Evolutionary conservation across 2,113 vertebrate genomes (phyloP).

Genomic region (Podiceps cristatus): DNA sequence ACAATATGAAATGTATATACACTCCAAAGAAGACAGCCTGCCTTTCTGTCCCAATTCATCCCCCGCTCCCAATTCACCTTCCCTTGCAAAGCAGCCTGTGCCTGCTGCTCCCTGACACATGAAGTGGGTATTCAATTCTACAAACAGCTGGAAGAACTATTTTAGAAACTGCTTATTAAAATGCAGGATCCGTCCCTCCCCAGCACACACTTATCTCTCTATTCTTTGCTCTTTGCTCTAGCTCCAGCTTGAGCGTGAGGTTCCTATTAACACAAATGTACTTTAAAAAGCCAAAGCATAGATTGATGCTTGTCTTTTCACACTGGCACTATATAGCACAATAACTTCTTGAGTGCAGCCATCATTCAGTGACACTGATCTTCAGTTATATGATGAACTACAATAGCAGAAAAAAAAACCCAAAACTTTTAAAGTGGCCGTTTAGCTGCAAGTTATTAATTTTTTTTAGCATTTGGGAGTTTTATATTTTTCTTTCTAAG

Average conservation of each 20-base stretch:
- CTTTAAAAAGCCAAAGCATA: background rate
- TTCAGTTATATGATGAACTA: background rate
- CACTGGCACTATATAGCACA: background rate
- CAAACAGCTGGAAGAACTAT: background rate
- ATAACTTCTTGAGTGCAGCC: background rate
- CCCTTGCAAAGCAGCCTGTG: background rate
- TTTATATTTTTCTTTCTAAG: background rate
- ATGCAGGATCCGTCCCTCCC: background rate
- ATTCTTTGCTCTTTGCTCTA: background rate
- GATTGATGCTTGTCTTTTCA: background rate
- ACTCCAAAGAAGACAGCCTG: background rate
- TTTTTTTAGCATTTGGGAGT: background rate
- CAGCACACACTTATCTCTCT: background rate
- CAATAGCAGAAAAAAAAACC: background rate
- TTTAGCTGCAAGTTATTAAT: background rate
- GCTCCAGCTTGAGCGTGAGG: background rate
- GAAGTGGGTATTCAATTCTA: background rate
- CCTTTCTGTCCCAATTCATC: background rate
- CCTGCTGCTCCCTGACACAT: background rate
- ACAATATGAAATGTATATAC: background rate
- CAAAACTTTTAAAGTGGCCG: background rate
- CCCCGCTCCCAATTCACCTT: accelerated
- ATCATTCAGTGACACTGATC: background rate
- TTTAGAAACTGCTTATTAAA: background rate
- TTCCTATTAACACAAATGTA: background rate